A percentile compares a stretch with the other conserved stretches of the same genome.
phyloP scores from a whole-genome alignment of 2,113 vertebrate genomes.

The Platysternon megacephalum region DNA sequence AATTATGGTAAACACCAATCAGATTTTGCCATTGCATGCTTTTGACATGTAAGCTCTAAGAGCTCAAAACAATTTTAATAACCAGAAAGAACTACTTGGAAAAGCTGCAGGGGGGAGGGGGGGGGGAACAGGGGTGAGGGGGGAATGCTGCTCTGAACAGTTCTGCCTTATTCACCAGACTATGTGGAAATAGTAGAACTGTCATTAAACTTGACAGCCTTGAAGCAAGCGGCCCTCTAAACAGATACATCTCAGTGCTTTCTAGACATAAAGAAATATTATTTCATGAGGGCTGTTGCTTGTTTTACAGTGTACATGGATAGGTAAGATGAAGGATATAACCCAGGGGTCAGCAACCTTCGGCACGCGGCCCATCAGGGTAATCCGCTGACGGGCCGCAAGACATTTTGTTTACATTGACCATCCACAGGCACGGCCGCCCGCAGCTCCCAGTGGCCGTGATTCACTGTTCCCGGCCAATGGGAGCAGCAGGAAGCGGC shows the following conservation, averaged over 20 bases:
- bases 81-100: background rate
- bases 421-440: too few relatives aligned
- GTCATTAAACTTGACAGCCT: background rate
- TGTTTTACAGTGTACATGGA: background rate
- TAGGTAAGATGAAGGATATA: background rate
- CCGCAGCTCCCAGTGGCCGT: too few relatives aligned
- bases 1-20: background rate
- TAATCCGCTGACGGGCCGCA: too few relatives aligned
- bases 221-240: background rate
- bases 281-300: background rate
- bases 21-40: background rate
- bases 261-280: background rate
- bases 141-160: background rate
- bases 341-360: too few relatives aligned
- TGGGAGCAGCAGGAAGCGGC: too few relatives aligned
- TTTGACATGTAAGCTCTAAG: conserved; percentile 29
- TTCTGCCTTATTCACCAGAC: background rate
- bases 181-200: background rate
- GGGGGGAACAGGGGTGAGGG: background rate
- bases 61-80: conserved; percentile 25
- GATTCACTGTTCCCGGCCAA: too few relatives aligned
- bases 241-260: background rate
- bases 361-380: too few relatives aligned
- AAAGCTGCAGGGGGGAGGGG: background rate
- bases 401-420: too few relatives aligned